These are phyloP conservation scores for Sylvietta virens DNA, from an alignment of 2,113 vertebrate species.

Conservation along the genomic window DNA sequence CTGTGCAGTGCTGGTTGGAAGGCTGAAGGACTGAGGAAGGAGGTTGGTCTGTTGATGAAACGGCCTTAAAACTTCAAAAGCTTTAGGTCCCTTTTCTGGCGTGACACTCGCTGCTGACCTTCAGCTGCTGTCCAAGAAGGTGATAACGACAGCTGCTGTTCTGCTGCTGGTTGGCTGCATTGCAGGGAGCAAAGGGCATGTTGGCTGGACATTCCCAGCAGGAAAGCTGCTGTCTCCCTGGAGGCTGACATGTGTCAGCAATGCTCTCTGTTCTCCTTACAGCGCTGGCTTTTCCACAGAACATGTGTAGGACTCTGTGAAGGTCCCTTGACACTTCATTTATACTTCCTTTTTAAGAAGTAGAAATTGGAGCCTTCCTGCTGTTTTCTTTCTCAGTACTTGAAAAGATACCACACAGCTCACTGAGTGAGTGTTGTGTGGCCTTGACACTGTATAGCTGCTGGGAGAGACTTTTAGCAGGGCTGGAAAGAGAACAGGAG, in stretches of 20 bases:
- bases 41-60: not conserved
- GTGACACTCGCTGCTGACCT: accelerated
- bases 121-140: not conserved
- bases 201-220: not conserved
- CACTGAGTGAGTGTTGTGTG: accelerated
- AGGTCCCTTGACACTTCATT: not conserved
- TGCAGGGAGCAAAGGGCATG: not conserved
- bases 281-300: not conserved
- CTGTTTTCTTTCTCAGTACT: not conserved
- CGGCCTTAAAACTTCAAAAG: not conserved
- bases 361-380: not conserved
- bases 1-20: not conserved
- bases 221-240: not conserved
- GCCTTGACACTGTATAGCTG: not conserved
- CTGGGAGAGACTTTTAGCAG: not conserved
- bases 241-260: accelerated
- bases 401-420: not conserved
- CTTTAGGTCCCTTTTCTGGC: not conserved
- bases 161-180: not conserved
- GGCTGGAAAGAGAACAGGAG: not conserved
- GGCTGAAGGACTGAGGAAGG: not conserved
- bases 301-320: not conserved
- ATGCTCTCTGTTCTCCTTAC: not conserved
- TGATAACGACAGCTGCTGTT: not conserved
- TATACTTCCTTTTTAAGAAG: not conserved